Base-by-base conservation (phyloP, 2,113 vertebrate genomes). In the Megaleporinus macrocephalus region DNA sequence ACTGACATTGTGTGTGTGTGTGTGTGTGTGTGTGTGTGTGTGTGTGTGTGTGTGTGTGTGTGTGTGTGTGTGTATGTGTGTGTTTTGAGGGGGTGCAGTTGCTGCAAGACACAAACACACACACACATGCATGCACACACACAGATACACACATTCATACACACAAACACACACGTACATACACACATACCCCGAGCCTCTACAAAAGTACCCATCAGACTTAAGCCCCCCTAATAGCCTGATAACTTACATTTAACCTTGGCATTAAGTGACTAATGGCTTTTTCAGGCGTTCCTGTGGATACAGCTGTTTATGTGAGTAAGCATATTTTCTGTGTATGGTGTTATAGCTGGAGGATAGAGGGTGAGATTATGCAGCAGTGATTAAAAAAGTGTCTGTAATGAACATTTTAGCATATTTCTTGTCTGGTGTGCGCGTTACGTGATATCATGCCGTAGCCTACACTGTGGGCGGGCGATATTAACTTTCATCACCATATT, bases 211-310 rank as follows among this genome's bases (percentile, higher is more conserved):
- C 62, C 76, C 76, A 78, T 10, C 41, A 78, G 47, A 55, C 47
- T 55, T 22, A 63, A 76, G 61, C n/a, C 57, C 5, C 20, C n/a
- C 47, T 78, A 68, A 69, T 57, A 69, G 49, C 29, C 36, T 82
- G 29, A 36, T 76, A 70, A 71, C 49, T 76, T 41, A 49, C 27
- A 61, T 71, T 86, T 80, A 83, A 80, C 77, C 76, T 77, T 83
- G 71, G 55, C 11, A 76, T 84, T 53, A 53, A 70, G 36, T 26
- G 44, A 57, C 15, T 69, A 36, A 70, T 61, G 14, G 68, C 10
- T 24, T 18, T 63, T 71, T 33, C 30, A 2, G 36, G 57, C 20
- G 41, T 51, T 75, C 29, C n/a, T 16, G 5, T 24, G 69, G 12
- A 57, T 68, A 79, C 51, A 62, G 11, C 11, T 44, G 65, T 57